phyloP scores from a whole-genome alignment of 2,888 invertebrate species.

The Thymelicus lineola region DNA sequence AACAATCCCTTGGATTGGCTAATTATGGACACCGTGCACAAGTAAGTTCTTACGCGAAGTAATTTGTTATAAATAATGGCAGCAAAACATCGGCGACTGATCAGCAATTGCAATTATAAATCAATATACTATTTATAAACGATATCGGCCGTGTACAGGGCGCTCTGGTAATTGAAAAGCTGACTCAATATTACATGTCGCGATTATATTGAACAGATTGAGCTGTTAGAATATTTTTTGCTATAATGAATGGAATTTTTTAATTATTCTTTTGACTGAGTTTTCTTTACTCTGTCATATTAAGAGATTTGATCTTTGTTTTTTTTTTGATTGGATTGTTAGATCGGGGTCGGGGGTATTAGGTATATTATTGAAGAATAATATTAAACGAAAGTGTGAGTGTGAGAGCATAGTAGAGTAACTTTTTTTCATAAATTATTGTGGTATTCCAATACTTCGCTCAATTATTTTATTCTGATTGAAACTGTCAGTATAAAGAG shows the following conservation, averaged over 20 bases:
- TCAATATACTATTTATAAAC: slow-evolving; percentile 58
- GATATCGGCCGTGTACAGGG: slow-evolving; percentile 45
- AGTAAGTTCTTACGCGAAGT: slow-evolving; percentile 51
- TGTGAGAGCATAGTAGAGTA: too few species aligned
- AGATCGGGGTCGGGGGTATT: too few species aligned
- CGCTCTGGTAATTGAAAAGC: slow-evolving; percentile 39
- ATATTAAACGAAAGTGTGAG: too few species aligned
- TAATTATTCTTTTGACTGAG: not conserved
- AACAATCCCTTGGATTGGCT: not conserved
- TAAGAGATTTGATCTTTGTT: too few species aligned
- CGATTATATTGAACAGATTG: too few species aligned
- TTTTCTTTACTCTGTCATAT: too few species aligned
- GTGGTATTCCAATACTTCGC: too few species aligned
- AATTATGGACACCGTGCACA: slow-evolving; percentile 20
- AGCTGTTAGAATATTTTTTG: not conserved
- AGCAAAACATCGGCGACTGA: slow-evolving; percentile 53
- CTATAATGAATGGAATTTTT: not conserved
- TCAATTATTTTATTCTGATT: too few species aligned
- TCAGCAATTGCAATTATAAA: slow-evolving; percentile 58
- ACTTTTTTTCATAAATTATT: too few species aligned
- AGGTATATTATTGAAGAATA: too few species aligned
- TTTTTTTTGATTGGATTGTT: too few species aligned
- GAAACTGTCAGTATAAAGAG: too few species aligned
- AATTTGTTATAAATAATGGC: slow-evolving; percentile 61
- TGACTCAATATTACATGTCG: slow-evolving; percentile 29